Conservation (phyloP, 2,797 vertebrate species). For the Intellagama lesueurii region DNA sequence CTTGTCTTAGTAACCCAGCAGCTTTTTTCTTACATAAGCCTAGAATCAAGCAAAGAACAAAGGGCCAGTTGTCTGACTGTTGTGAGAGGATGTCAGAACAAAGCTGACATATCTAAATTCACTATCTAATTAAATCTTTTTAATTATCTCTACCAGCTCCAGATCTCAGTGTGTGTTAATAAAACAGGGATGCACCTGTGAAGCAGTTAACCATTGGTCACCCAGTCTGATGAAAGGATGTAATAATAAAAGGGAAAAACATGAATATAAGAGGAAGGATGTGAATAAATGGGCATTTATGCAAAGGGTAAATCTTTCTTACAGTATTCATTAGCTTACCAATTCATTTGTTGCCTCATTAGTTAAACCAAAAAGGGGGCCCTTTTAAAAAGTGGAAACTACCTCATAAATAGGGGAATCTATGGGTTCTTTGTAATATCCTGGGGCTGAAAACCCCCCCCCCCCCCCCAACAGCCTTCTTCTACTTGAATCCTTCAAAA, state of each 20-base stretch:
- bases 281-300: neutral
- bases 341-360: neutral
- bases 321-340: neutral
- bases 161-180: slow-evolving; percentile 29
- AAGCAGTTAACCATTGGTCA: slow-evolving; percentile 4
- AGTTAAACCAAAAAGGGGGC: neutral
- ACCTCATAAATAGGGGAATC: neutral
- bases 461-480: neutral
- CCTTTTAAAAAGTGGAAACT: neutral
- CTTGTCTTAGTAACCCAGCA: neutral
- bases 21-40: neutral
- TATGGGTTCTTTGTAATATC: neutral
- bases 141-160: slow-evolving; percentile 20
- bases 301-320: neutral
- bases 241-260: slow-evolving; percentile 1
- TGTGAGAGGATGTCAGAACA: neutral
- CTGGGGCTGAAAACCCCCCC: too few relatives aligned
- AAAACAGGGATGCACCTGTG: neutral
- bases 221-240: neutral
- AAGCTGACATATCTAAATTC: slow-evolving; percentile 14
- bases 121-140: slow-evolving; percentile 3
- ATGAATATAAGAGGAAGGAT: neutral
- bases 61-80: slow-evolving; percentile 16
- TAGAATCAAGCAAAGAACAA: slow-evolving; percentile 17
- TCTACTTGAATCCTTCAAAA: neutral